Base-by-base conservation (phyloP, 2,888 invertebrate species). In the Microctonus brassicae region DNA sequence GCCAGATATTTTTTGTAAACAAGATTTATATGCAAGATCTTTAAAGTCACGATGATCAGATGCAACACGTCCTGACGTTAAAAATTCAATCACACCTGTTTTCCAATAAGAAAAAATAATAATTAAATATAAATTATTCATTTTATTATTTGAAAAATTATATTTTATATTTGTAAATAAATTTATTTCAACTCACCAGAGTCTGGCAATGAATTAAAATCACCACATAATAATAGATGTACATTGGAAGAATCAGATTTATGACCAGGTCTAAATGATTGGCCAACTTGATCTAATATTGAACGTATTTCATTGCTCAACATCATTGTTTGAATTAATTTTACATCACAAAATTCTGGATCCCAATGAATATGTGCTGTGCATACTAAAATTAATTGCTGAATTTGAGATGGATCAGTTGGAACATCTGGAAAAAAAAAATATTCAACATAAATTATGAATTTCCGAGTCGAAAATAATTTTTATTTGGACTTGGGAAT, bases 351-450 rank as follows among this genome's bases (percentile, higher is more conserved):
- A 89, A 94, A 99, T 89, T 99, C 98, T 0, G 99, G 99, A 90
- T 99, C 99, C 99, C 99, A 99, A 88, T 99, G 99, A 82, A 99
- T 97, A 89, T 99, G 99, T 39, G 99, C 98, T 34, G 98, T 99
- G 88, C 98, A 98, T 65, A 99, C 97, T 73, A 99, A 90, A 74
- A 99, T 91, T 22, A 96, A 96, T 86, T 96, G 96, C 79, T 93
- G 92, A 78, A 93, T 90, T 89, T 92, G 93, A 75, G 91, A 92
- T 78, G 93, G 91, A 85, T 97, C 95, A 10, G 92, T 90, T 65
- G 95, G 94, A 82, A 93, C 86, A 73, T 94, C 93, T 91, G 87
- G n/a, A n/a, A n/a, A 10, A 76, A 73, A 78, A 74, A 76, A 47
- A 69, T 65, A 42, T 74, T 69, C 77, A 75, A 77, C 24, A 70